Percentiles rank a stretch among this genome's conserved stretches.
Conservation (phyloP, 2,113 vertebrate genomes). For the Saguinus imperator region DNA sequence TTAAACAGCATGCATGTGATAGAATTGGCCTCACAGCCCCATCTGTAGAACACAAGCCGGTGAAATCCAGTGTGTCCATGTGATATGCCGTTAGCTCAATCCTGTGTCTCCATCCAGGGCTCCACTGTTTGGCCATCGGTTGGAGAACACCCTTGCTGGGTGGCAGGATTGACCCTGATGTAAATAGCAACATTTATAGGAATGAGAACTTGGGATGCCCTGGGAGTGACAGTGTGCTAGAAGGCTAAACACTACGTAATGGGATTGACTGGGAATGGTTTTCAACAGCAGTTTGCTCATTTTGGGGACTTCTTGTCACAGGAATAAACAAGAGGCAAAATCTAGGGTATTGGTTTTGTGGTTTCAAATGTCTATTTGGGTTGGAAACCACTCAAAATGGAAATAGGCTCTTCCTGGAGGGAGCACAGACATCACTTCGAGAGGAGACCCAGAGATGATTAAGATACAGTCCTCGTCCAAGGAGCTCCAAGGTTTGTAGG, state of each 20-base stretch:
- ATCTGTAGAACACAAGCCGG: neutral
- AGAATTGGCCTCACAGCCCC: neutral
- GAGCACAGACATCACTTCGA: neutral
- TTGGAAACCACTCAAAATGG: neutral
- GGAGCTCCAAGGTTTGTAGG: neutral
- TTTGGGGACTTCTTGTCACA: neutral
- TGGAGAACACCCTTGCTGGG: neutral
- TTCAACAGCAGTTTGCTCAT: neutral
- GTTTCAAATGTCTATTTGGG: neutral
- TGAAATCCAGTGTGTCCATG: rapidly evolving
- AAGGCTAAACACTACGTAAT: neutral
- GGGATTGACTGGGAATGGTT: neutral
- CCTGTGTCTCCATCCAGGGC: neutral
- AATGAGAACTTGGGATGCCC: neutral
- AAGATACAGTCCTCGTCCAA: neutral
- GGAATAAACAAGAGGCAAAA: neutral
- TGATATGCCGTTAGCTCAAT: neutral
- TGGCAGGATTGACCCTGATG: neutral
- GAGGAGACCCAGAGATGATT: neutral
- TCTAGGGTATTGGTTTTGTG: neutral
- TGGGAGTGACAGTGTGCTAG: neutral
- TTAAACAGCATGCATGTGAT: neutral
- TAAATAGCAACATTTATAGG: neutral
- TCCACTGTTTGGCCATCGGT: neutral
- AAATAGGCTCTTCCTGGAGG: neutral